These are phyloP conservation scores for Albula goreensis DNA, from an alignment of 2,113 vertebrate species.

Conservation along the genomic window DNA sequence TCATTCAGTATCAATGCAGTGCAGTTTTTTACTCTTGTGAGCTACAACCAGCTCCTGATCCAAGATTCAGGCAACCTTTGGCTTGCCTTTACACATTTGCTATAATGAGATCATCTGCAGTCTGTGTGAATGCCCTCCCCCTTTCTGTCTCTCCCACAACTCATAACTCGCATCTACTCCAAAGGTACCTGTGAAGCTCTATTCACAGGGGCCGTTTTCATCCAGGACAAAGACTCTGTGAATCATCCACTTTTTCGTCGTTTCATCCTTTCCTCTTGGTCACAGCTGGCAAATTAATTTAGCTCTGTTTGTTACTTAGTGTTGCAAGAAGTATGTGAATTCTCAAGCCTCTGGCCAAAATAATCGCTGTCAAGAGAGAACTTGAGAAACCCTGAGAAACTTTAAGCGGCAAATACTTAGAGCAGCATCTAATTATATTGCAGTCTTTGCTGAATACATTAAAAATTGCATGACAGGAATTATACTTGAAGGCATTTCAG, in stretches of 20 bases:
- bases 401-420: not conserved
- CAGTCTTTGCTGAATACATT: not conserved
- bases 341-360: conserved; percentile 32
- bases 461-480: conserved; percentile 14
- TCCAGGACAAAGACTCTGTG: not conserved
- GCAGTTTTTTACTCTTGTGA: not conserved
- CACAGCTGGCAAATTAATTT: conserved; percentile 47
- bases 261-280: conserved; percentile 13
- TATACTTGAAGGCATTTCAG: not conserved
- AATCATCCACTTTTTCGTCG: conserved; percentile 24
- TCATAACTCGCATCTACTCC: not conserved
- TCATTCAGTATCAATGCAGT: not conserved
- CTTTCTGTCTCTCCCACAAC: not conserved
- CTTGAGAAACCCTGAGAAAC: not conserved
- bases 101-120: not conserved
- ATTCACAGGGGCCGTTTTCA: not conserved
- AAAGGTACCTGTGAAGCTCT: not conserved
- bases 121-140: not conserved
- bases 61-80: not conserved
- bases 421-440: not conserved
- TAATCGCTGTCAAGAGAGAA: conserved; percentile 4
- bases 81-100: not conserved
- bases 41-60: not conserved
- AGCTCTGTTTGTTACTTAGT: conserved; percentile 23
- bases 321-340: not conserved